phyloP scores from a whole-genome alignment of 2,113 vertebrate genomes.

The Myiozetetes cayanensis region DNA sequence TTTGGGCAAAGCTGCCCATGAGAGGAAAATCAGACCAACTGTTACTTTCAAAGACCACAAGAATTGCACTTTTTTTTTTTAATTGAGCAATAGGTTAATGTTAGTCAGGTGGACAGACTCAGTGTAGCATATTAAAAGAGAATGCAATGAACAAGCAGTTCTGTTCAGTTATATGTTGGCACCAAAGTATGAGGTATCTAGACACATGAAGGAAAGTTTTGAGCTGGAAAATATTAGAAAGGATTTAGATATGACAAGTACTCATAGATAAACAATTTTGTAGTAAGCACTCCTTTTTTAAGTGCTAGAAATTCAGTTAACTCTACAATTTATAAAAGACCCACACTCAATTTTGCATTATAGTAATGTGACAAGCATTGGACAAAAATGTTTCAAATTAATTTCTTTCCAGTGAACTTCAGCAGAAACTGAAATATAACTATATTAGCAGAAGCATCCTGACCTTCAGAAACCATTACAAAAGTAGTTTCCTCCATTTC shows the following conservation, averaged over 20 bases:
- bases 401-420: not conserved
- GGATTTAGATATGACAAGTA: not conserved
- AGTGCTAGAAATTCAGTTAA: not conserved
- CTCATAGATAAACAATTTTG: not conserved
- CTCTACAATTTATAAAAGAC: not conserved
- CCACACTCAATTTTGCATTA: not conserved
- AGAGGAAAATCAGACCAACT: not conserved
- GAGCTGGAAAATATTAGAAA: not conserved
- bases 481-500: not conserved
- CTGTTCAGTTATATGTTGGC: not conserved
- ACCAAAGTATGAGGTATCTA: accelerated
- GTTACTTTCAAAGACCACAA: not conserved
- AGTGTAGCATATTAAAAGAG: not conserved
- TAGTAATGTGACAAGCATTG: not conserved
- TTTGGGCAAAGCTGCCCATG: not conserved
- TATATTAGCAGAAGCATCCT: not conserved
- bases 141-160: not conserved
- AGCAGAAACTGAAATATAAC: not conserved
- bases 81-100: not conserved
- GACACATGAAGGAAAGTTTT: not conserved
- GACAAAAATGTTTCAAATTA: not conserved
- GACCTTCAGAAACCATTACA: not conserved
- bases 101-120: not conserved
- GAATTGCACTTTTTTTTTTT: not conserved
- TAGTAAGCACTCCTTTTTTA: not conserved